Base-by-base conservation (phyloP, 2,888 invertebrate genomes). In the Exocentrus adspersus region DNA sequence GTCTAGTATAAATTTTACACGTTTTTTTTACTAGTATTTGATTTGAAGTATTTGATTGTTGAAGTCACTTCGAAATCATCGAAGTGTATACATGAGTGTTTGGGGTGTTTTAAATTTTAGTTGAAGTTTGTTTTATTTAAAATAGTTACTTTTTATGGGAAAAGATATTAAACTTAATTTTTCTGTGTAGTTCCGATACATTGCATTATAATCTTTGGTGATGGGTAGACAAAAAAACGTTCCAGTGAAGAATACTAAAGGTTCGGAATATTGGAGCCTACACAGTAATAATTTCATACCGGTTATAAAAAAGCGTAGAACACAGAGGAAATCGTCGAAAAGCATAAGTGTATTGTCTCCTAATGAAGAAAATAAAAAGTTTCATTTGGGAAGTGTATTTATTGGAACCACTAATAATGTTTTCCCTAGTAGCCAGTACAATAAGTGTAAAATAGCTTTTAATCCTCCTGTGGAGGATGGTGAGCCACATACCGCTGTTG, bases 331-430 rank as follows among this genome's bases (percentile, higher is more conserved):
- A 20, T 10, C 32, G 12, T 51, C 20, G 1, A 46, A 45, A 17
- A 5, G 32, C 10, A 37, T 41, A 14, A 61, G 59, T 21, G 30
- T 69, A 21, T 52, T 69, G 41, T 21, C 67, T 14, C 59, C 66
- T 0, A 56, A 56, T 14, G 65, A 74, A 12, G 14, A 59, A 7
- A 63, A 70, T 16, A 71, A 64, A 46, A 46, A 71, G 32, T 74
- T 66, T 64, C 65, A 69, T 64, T 54, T 75, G 43, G 80, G 79
- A 12, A 72, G 76, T 53, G 48, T 80, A 30, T 58, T 68, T 37
- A 58, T 81, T 58, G 81, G 81, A 3, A 68, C 58, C 21, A 78
- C 77, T 24, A 71, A 64, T 59, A 79, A 79, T 65, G 57, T 72
- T 48, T 63, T 79, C 20, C 80, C 81, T 5, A 62, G 68, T 5